These are phyloP conservation scores for Saxidomus purpurata DNA, from an alignment of 1,140 invertebrate species.

Conservation along the genomic window DNA sequence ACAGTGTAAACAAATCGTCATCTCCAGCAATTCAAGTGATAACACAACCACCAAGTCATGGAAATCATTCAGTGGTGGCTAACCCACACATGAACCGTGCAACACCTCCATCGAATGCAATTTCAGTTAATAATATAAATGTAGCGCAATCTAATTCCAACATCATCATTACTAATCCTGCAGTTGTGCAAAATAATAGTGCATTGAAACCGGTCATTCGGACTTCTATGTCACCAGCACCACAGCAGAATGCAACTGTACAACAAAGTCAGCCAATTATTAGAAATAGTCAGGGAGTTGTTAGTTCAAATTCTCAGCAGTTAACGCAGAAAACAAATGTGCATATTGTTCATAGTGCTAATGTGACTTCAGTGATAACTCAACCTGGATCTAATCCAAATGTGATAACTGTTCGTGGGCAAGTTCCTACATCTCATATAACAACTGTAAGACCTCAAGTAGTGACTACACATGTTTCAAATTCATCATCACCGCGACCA, in stretches of 20 bases:
- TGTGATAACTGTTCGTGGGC: conserved; percentile 62
- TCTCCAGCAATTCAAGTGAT: conserved; percentile 58
- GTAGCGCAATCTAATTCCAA: background rate
- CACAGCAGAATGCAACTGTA: conserved; percentile 21
- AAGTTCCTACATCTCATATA: conserved; percentile 54
- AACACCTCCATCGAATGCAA: conserved; percentile 29
- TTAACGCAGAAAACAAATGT: conserved; percentile 67
- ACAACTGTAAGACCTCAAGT: conserved; percentile 61
- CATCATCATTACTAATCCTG: conserved; percentile 23
- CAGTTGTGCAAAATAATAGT: conserved; percentile 1
- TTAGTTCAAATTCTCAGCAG: conserved; percentile 54
- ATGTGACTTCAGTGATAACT: conserved; percentile 48
- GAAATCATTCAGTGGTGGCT: conserved; percentile 41
- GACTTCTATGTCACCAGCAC: conserved; percentile 16
- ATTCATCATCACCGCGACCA: conserved; percentile 57
- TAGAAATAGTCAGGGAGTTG: conserved; percentile 51
- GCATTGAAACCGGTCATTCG: conserved; percentile 17
- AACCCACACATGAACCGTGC: conserved; percentile 38
- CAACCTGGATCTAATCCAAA: conserved; percentile 59
- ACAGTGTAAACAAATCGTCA: conserved; percentile 65
- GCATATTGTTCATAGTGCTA: conserved; percentile 66
- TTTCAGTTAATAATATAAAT: conserved; percentile 41
- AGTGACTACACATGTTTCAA: conserved; percentile 57
- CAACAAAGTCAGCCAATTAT: conserved; percentile 47
- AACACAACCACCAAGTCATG: conserved; percentile 43